Conservation (phyloP, 1,140 invertebrate species). For the Physella acuta region DNA sequence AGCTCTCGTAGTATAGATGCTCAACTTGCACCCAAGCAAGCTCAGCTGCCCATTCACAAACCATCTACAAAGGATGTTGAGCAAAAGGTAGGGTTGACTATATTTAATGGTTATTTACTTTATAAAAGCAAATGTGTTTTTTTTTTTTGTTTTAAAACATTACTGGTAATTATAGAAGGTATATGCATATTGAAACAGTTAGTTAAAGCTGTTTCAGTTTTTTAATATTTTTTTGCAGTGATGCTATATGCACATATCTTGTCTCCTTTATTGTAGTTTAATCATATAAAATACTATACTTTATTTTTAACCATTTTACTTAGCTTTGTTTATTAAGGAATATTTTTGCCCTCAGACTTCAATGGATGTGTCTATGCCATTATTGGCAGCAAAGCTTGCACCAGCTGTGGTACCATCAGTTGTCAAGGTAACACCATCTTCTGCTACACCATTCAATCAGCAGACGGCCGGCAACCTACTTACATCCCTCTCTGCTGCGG, state of each 20-base stretch:
- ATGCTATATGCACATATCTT: too few species aligned
- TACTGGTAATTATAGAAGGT: too few species aligned
- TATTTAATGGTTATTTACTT: neutral
- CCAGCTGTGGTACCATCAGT: neutral
- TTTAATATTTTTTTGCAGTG: too few species aligned
- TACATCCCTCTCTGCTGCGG: neutral
- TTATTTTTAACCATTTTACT: neutral
- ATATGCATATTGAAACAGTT: too few species aligned
- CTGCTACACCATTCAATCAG: neutral
- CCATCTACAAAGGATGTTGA: conserved; percentile 3
- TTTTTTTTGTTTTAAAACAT: neutral
- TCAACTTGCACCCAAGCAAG: conserved; percentile 5
- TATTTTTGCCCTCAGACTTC: too few species aligned
- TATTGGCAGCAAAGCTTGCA: conserved; percentile 20
- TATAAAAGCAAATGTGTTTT: neutral
- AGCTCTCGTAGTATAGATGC: conserved; percentile 24
- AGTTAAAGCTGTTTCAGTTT: too few species aligned
- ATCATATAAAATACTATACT: neutral
- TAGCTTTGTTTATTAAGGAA: neutral
- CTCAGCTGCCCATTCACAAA: neutral
- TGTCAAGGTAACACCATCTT: neutral
- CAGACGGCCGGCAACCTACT: too few species aligned
- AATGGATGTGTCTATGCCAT: conserved; percentile 19
- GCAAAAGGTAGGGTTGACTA: conserved; percentile 6
- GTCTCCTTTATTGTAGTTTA: too few species aligned